Evolutionary conservation across 2,888 invertebrate genomes (phyloP).

Genomic region (Drosophila affinis): DNA sequence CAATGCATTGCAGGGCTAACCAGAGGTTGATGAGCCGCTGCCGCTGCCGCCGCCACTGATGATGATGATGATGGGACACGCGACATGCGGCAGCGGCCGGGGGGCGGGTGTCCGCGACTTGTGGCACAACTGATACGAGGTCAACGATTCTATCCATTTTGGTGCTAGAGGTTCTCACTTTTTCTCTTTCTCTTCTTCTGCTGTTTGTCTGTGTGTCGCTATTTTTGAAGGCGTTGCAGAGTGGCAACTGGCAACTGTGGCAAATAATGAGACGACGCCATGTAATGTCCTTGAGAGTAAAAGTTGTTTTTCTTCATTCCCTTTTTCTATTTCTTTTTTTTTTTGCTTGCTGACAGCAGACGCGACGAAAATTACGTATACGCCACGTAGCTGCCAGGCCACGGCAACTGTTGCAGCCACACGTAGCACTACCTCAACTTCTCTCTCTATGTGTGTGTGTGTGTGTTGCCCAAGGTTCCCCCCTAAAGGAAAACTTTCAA

Average conservation of each 20-base stretch:
- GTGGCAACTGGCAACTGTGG: constrained; percentile 54
- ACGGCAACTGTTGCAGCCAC: constrained; percentile 66
- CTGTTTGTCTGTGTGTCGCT: constrained; percentile 16
- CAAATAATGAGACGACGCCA: constrained; percentile 72
- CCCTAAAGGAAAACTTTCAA: constrained; percentile 34
- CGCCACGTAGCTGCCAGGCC: constrained; percentile 54
- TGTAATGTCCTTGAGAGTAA: constrained; percentile 68
- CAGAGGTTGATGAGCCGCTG: constrained; percentile 36
- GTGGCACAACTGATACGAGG: constrained; percentile 33
- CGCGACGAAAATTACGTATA: constrained; percentile 69
- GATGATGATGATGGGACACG: constrained; percentile 42
- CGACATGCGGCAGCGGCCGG: constrained; percentile 13
- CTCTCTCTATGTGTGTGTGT: neutral
- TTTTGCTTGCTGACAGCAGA: constrained; percentile 61
- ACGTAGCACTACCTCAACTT: constrained; percentile 20
- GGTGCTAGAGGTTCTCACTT: constrained; percentile 42
- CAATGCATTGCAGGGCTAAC: constrained; percentile 2
- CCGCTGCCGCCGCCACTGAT: constrained; percentile 12
- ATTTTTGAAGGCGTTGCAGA: constrained; percentile 50
- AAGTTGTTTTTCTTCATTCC: constrained; percentile 56
- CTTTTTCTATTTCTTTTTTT: neutral
- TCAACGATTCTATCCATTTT: constrained; percentile 46
- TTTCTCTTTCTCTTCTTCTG: neutral
- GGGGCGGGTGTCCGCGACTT: neutral
- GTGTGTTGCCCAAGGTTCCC: constrained; percentile 32